Conservation (phyloP, 2,797 vertebrate genomes). For the Enteromius viviparus region DNA sequence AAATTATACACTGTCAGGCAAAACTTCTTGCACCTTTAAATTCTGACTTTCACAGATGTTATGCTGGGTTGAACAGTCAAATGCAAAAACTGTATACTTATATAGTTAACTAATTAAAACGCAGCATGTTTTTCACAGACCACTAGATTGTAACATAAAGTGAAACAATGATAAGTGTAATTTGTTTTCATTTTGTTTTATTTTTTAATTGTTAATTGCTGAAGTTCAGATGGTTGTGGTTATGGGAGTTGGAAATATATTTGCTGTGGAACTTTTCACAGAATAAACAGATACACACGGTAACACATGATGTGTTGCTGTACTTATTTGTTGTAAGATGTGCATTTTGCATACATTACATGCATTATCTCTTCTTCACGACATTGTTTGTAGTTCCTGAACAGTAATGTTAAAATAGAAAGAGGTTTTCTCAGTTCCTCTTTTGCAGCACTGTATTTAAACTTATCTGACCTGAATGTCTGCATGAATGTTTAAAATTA, state of each 20-base stretch:
- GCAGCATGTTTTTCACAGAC: neutral
- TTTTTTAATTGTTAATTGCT: neutral
- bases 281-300: conserved; percentile 19
- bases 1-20: neutral
- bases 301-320: neutral
- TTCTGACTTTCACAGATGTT: neutral
- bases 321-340: neutral
- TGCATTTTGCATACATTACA: neutral
- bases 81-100: neutral
- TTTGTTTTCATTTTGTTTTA: neutral
- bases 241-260: neutral
- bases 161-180: neutral
- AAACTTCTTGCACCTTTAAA: neutral
- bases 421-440: conserved; percentile 43
- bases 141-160: neutral
- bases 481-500: neutral
- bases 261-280: conserved; percentile 10
- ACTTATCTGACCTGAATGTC: neutral
- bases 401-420: neutral
- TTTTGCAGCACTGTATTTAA: neutral
- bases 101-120: neutral
- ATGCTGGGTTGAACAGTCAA: neutral
- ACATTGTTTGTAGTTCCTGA: neutral
- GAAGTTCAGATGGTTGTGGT: neutral
- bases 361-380: neutral